A percentile compares a stretch with the other conserved stretches of the same genome.
These are phyloP conservation scores for Drosophila emarginata DNA, from an alignment of 2,888 invertebrate species.

Conservation along the genomic window DNA sequence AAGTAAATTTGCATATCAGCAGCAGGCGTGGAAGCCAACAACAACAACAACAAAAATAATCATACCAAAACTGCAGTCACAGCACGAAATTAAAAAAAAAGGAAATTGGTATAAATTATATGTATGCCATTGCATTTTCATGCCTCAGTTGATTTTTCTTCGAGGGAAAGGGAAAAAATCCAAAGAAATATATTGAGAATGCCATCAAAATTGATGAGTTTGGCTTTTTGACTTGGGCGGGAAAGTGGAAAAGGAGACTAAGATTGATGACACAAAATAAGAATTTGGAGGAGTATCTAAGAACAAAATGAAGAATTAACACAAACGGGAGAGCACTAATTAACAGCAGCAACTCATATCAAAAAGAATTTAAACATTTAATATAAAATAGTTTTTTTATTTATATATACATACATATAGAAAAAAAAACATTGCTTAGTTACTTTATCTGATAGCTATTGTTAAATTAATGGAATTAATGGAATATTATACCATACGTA, in stretches of 20 bases:
- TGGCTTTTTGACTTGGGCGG: background rate
- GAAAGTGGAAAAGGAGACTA: background rate
- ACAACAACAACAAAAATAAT: slow-evolving; percentile 34
- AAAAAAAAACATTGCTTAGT: background rate
- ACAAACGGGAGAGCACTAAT: background rate
- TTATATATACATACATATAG: background rate
- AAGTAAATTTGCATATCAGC: slow-evolving; percentile 49
- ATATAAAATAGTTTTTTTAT: background rate
- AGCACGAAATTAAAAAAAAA: slow-evolving; percentile 32
- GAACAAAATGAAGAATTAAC: background rate
- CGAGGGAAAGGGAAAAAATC: slow-evolving; percentile 11
- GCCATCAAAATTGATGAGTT: slow-evolving; percentile 22
- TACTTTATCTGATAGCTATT: background rate
- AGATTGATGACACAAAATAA: slow-evolving; percentile 1
- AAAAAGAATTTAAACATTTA: background rate
- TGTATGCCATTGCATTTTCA: slow-evolving; percentile 61
- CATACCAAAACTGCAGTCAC: slow-evolving; percentile 51
- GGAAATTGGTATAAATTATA: slow-evolving; percentile 72
- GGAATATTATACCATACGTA: too few relatives aligned
- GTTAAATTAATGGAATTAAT: too few relatives aligned
- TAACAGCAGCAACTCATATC: background rate
- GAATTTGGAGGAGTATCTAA: background rate
- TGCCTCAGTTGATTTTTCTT: slow-evolving; percentile 58
- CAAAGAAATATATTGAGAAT: slow-evolving; percentile 17
- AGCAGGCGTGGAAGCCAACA: slow-evolving; percentile 47